Evolutionary conservation across 2,888 invertebrate genomes (phyloP).

Genomic region (Cenopis cana): DNA sequence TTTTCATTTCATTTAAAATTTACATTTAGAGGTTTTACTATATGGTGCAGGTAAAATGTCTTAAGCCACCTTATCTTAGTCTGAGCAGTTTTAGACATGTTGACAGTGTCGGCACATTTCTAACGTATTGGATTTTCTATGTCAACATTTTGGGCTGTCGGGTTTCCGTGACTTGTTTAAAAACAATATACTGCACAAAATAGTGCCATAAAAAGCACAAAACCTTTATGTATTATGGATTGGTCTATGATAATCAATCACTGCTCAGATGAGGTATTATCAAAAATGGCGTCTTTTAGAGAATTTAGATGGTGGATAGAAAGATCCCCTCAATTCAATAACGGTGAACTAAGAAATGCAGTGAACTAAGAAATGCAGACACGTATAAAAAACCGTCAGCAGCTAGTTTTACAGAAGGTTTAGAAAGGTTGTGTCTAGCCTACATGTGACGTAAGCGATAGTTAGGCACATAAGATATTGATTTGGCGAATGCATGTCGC

Average conservation of each 20-base stretch:
- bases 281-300: slow-evolving; percentile 24
- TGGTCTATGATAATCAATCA: not conserved
- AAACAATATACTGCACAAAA: not conserved
- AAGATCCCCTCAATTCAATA: slow-evolving; percentile 10
- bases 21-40: no score
- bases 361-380: slow-evolving; percentile 15
- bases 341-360: slow-evolving; percentile 9
- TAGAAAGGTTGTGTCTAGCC: slow-evolving; percentile 30
- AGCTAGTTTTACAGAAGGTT: slow-evolving; percentile 25
- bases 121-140: not conserved
- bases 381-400: not conserved
- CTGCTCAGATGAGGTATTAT: slow-evolving; percentile 12
- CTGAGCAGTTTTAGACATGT: not conserved
- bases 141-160: not conserved
- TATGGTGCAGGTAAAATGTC: no score
- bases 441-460: slow-evolving; percentile 16
- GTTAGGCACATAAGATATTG: slow-evolving; percentile 23
- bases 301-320: slow-evolving; percentile 28
- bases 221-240: not conserved
- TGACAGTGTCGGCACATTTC: not conserved
- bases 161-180: not conserved
- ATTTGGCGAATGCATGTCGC: slow-evolving; percentile 41
- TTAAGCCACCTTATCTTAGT: no score
- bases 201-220: not conserved
- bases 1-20: no score